Conservation (phyloP, 2,797 vertebrate species). For the Liparis tanakae region DNA sequence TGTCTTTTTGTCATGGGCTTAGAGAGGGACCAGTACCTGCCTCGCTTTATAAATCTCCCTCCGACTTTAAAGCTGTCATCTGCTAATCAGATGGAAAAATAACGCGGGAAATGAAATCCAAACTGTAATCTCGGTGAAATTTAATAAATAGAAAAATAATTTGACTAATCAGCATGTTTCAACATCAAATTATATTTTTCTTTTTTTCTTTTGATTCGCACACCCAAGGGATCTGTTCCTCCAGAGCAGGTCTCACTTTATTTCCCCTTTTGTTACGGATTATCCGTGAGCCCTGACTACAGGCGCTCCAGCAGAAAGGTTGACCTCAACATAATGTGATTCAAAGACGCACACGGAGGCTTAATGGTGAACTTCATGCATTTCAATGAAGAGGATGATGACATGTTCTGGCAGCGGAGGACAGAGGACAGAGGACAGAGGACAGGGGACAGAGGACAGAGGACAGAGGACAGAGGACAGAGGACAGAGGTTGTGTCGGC, state of each 20-base stretch:
- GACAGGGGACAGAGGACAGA: too few species aligned
- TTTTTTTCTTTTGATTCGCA: constrained; percentile 42
- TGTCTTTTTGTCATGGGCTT: constrained; percentile 69
- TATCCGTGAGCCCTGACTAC: constrained; percentile 50
- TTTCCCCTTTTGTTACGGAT: constrained; percentile 22
- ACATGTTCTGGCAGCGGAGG: constrained; percentile 20
- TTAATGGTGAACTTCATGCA: constrained; percentile 16
- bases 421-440: constrained; percentile 1
- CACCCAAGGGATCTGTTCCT: constrained; percentile 37
- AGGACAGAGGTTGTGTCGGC: not conserved
- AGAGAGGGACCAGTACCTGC: constrained; percentile 60
- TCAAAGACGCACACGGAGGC: not conserved
- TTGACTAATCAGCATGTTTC: constrained; percentile 65
- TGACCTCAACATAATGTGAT: constrained; percentile 46
- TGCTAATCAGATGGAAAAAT: constrained; percentile 57
- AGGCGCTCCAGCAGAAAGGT: constrained; percentile 44
- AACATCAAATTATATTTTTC: constrained; percentile 54
- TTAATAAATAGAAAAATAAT: constrained; percentile 68
- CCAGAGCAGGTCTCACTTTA: constrained; percentile 39
- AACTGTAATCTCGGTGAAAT: constrained; percentile 74
- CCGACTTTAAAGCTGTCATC: constrained; percentile 68
- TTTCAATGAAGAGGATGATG: constrained; percentile 14
- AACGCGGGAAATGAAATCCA: constrained; percentile 63
- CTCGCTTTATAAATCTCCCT: constrained; percentile 59
- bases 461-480: too few species aligned